Evolutionary conservation across 2,113 vertebrate genomes (phyloP).

Genomic region (Sterna hirundo): DNA sequence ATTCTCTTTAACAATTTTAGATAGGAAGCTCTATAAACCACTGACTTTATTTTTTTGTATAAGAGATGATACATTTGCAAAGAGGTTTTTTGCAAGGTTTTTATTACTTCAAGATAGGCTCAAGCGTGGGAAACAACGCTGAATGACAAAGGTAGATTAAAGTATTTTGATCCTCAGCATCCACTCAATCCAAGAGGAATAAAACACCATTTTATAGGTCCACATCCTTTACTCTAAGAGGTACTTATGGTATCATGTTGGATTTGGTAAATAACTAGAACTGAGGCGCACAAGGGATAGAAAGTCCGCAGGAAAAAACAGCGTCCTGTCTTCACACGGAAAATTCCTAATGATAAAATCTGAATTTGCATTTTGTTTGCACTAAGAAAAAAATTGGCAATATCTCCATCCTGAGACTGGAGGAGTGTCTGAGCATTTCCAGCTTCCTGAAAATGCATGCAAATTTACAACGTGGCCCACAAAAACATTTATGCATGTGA

Average conservation of each 20-base stretch:
- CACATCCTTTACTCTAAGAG: background rate
- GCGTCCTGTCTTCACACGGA: background rate
- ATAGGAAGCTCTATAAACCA: constrained; percentile 8
- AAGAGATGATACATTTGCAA: background rate
- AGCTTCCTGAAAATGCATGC: background rate
- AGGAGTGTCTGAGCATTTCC: background rate
- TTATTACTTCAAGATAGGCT: background rate
- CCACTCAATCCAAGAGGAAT: background rate
- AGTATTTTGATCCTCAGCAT: background rate
- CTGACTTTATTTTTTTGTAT: background rate
- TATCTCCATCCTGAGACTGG: background rate
- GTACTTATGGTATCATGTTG: background rate
- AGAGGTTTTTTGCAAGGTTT: background rate
- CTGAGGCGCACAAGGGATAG: background rate
- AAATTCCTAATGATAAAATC: background rate
- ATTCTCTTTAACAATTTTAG: constrained; percentile 13
- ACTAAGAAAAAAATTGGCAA: background rate
- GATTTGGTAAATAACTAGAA: background rate
- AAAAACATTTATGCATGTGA: background rate
- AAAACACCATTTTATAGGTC: background rate
- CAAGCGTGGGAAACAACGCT: background rate
- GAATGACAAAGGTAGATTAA: background rate
- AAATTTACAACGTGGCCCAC: background rate
- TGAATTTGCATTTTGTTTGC: background rate
- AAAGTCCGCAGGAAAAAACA: background rate